Percentiles rank a stretch among this genome's conserved stretches.
phyloP scores from a whole-genome alignment of 2,113 vertebrate species.

The Sapayoa aenigma region DNA sequence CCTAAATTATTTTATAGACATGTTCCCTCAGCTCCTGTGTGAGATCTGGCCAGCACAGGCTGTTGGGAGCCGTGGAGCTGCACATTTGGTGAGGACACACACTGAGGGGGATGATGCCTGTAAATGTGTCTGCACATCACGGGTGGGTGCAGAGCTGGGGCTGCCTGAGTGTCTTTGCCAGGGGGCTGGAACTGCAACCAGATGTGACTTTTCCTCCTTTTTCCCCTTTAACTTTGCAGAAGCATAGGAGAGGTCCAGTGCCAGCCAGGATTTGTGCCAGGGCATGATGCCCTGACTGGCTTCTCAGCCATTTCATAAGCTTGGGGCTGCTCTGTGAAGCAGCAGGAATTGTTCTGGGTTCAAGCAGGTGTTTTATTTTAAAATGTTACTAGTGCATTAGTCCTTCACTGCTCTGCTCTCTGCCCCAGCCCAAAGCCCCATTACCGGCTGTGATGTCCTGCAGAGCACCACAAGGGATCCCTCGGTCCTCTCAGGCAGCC shows the following conservation, averaged over 20 bases:
- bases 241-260: not conserved
- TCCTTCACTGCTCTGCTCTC: not conserved
- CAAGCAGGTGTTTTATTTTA: not conserved
- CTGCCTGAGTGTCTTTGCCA: not conserved
- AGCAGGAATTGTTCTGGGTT: not conserved
- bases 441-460: not conserved
- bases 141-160: not conserved
- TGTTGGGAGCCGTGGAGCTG: not conserved
- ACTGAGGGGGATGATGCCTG: not conserved
- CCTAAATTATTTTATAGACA: not conserved
- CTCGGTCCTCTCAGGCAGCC: not conserved
- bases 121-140: not conserved
- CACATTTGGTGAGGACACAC: not conserved
- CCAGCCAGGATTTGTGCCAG: not conserved
- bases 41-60: not conserved
- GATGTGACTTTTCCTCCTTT: not conserved
- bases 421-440: not conserved
- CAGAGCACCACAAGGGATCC: not conserved
- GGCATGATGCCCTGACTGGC: not conserved
- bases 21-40: not conserved
- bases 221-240: not conserved
- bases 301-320: not conserved
- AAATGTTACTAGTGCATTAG: not conserved
- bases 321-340: not conserved
- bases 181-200: accelerated